A percentile compares a stretch with the other conserved stretches of the same genome.
phyloP scores from a whole-genome alignment of 1,140 invertebrate genomes.

The Scylla paramamosain region DNA sequence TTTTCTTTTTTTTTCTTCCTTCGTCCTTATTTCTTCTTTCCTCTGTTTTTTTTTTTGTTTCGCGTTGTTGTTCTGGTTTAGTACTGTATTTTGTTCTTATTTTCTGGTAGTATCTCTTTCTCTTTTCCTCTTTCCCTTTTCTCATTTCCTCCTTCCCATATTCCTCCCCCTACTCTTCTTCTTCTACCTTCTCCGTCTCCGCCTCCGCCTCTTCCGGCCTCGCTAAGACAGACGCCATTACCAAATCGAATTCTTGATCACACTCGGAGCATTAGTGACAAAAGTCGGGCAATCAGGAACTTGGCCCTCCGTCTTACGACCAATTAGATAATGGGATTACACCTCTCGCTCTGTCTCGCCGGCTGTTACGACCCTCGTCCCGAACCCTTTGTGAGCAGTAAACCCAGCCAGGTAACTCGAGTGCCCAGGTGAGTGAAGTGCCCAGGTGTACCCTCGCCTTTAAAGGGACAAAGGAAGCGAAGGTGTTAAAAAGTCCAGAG shows the following conservation, averaged over 20 bases:
- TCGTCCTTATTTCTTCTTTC: too few species aligned
- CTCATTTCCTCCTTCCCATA: not conserved
- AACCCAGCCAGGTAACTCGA: not conserved
- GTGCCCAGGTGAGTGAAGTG: slow-evolving; percentile 4
- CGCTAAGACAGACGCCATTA: not conserved
- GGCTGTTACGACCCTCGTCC: slow-evolving; percentile 24
- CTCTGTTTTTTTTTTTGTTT: too few species aligned
- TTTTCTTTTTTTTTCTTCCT: too few species aligned
- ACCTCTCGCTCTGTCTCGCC: slow-evolving; percentile 35
- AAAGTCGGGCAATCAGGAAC: slow-evolving; percentile 55
- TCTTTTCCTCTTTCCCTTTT: not conserved
- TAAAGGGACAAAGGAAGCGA: not conserved
- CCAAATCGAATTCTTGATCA: slow-evolving; percentile 50
- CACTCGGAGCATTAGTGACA: slow-evolving; percentile 46
- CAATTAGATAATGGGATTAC: slow-evolving; percentile 70
- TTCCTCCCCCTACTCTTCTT: not conserved
- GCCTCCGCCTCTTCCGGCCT: not conserved
- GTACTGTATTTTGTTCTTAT: too few species aligned
- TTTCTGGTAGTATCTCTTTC: not conserved
- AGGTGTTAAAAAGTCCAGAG: not conserved
- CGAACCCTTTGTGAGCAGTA: not conserved
- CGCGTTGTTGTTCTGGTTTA: too few species aligned
- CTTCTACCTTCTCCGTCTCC: not conserved
- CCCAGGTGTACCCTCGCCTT: not conserved
- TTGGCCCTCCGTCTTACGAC: slow-evolving; percentile 54